Evolutionary conservation across 2,113 vertebrate genomes (phyloP), one percentile per base, ranked within the genome.

Genomic region (Ictalurus furcatus): DNA sequence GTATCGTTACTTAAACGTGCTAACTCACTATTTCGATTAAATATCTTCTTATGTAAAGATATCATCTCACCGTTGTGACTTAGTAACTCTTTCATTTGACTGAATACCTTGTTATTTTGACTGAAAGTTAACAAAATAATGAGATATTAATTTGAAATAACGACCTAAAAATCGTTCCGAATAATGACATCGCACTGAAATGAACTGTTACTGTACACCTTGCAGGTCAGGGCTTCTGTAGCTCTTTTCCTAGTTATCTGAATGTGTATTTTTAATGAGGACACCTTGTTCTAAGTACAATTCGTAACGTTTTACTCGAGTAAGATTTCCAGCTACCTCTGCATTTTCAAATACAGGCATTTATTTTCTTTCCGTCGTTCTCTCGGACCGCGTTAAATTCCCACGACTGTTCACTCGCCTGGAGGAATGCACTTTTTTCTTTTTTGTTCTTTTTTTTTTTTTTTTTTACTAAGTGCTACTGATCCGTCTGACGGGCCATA

Each of bases 401-500:
- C 89, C 86, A 63, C 37, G 69, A 88, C 69, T 78, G 76, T n/a
- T 78, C 3, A 78, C 19, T 80, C 7, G 25, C 87, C 74, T 61
- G 85, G 54, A 84, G 80, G 52, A 88, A 83, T 34, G 85, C 65
- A 52, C 48, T 65, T 85, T 52, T 52, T 48, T 48, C 65, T 85
- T 9, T 48, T 44, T 44, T 44, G 2, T 48, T 48, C 6, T 48
- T 9, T 52, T 48, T 9, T 48, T 48, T 48, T 48, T 48, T 48
- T 8, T 48, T 52, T 52, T 52, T 73, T 37, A 73, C 78, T 84
- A 59, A 69, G 86, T 88, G 85, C 44, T 87, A 78, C 65, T 52
- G 74, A 88, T 85, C 59, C 30, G 9, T 34, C 80, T 79, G 56
- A 88, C 87, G 84, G 76, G 79, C 69, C 84, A 71, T 88, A 90